Evolutionary conservation across 2,888 invertebrate genomes (phyloP), one percentile per base, ranked within the genome.

Genomic region (Exephanes ischioxanthus): DNA sequence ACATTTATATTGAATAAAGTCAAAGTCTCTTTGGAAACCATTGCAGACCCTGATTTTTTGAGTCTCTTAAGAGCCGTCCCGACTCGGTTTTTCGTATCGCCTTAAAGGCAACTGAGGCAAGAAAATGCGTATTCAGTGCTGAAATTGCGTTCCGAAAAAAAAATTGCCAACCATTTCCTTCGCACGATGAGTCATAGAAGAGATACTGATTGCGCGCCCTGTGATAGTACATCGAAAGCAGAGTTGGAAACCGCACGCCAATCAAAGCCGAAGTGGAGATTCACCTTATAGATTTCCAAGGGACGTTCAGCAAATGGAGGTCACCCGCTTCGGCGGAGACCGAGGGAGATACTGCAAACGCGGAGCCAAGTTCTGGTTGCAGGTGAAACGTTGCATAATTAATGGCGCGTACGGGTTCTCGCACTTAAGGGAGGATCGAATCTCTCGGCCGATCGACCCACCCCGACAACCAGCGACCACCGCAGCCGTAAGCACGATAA

Each of bases 321-420:
- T 67, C 53, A 67, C 67, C 26, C 22, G 51, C 19, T 48, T 7
- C 33, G 63, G 48, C n/a, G 19, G 22, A 41, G 45, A 61, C 30
- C 3, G 51, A 11, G 67, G 66, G 66, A 26, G 63, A 76, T 19
- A 22, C 51, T 67, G 66, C 53, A 30, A 67, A 55, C 26, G 55
- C 37, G 51, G 66, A 19, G 55, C 68, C 55, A 41, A 73, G 73
- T 53, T 14, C 45, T 68, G 68, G 80, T 75, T 68, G 51, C 26
- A 68, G 51, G 30, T n/a, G 79, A 79, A 83, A 68, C 72, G 79
- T 55, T 83, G 63, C 53, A 83, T 83, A 79, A 83, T 83, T 83
- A 79, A 83, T 83, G 79, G 48, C 73, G 58, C 73, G 70, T 63
- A 70, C 61, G 73, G 45, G 73, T 67, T 79, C 61, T 79, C 73